A percentile compares a stretch with the other conserved stretches of the same genome.
phyloP scores from a whole-genome alignment of 2,113 vertebrate genomes.

The Setophaga coronata region DNA sequence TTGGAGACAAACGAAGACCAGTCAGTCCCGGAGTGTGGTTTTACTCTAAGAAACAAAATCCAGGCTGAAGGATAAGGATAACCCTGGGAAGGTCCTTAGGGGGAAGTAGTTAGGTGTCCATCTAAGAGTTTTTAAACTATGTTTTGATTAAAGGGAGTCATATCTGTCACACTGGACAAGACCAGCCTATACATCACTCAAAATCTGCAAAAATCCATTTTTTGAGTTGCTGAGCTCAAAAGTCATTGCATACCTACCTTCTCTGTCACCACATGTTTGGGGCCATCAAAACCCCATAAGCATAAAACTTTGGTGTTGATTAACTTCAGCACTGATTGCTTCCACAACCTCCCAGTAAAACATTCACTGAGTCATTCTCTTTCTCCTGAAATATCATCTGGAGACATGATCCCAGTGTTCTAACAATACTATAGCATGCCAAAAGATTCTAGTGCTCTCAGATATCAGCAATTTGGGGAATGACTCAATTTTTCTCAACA shows the following conservation, averaged over 20 bases:
- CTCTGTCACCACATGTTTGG: not conserved
- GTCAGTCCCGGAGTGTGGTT: not conserved
- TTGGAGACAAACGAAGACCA: not conserved
- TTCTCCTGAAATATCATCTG: not conserved
- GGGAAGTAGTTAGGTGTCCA: not conserved
- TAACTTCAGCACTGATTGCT: not conserved
- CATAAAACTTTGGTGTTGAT: not conserved
- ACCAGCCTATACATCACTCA: not conserved
- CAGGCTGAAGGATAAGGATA: not conserved
- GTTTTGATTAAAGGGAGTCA: not conserved
- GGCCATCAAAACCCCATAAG: not conserved
- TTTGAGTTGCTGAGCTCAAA: not conserved
- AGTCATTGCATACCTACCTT: fast-evolving
- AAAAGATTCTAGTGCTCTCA: not conserved
- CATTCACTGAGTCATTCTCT: not conserved
- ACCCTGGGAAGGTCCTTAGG: not conserved
- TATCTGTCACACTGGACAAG: not conserved
- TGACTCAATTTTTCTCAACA: not conserved
- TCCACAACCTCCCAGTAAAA: not conserved
- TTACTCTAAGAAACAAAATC: not conserved
- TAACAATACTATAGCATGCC: not conserved
- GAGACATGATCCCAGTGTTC: not conserved
- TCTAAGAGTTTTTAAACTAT: not conserved
- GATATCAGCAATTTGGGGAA: not conserved
- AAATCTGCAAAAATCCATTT: not conserved